Percentiles rank a stretch among this genome's conserved stretches.
Conservation (phyloP, 2,797 vertebrate species). For the Heterohyrax brucei region DNA sequence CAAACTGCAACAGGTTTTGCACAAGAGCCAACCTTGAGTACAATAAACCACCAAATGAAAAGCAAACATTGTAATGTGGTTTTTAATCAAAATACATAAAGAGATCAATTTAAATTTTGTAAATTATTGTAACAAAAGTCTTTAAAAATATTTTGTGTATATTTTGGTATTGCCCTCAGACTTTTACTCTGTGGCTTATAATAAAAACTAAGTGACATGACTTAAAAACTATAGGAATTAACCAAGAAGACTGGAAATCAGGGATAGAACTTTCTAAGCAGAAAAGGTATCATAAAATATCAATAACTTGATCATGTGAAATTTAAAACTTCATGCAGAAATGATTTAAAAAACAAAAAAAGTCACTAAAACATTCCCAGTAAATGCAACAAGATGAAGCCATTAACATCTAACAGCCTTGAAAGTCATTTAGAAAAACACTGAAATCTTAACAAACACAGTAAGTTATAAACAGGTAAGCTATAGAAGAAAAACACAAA, state of each 20-base stretch:
- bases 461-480: background rate
- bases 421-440: conserved; percentile 43
- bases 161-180: background rate
- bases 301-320: background rate
- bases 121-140: background rate
- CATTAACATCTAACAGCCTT: background rate
- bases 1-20: background rate
- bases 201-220: background rate
- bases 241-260: conserved; percentile 13
- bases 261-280: background rate
- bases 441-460: background rate
- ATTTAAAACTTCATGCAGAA: conserved; percentile 51
- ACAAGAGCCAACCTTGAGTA: background rate
- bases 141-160: conserved; percentile 12
- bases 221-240: conserved; percentile 42
- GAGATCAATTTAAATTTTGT: conserved; percentile 33
- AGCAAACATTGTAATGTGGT: background rate
- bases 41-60: conserved; percentile 44
- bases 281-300: background rate
- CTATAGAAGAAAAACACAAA: background rate
- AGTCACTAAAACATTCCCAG: background rate
- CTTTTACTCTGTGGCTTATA: conserved; percentile 33
- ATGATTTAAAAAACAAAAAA: background rate
- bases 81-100: background rate
- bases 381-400: background rate